phyloP scores from a whole-genome alignment of 2,797 vertebrate species.

The Hybognathus amarus region DNA sequence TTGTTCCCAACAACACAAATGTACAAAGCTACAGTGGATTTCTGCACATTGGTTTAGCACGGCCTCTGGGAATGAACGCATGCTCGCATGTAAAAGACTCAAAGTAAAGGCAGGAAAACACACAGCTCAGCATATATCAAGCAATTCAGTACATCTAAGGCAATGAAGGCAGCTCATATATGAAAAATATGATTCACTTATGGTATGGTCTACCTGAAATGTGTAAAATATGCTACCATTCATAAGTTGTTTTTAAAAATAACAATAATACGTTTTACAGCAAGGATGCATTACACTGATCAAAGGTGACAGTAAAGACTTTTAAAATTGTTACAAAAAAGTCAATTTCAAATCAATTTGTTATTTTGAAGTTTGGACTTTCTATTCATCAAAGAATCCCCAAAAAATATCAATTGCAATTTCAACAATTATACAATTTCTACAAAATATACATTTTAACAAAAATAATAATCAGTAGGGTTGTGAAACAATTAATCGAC shows the following conservation, averaged over 20 bases:
- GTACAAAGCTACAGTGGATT: neutral
- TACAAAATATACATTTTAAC: neutral
- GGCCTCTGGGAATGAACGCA: neutral
- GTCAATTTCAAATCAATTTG: neutral
- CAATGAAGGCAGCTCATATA: neutral
- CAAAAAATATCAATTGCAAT: neutral
- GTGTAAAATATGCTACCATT: neutral
- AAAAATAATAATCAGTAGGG: neutral
- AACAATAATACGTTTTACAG: neutral
- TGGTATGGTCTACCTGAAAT: neutral
- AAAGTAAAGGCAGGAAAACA: neutral
- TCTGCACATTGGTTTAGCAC: neutral
- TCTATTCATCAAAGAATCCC: neutral
- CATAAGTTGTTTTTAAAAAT: neutral
- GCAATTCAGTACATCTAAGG: neutral
- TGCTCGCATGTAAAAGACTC: neutral
- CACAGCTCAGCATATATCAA: neutral
- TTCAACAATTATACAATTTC: neutral
- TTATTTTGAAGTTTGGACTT: neutral
- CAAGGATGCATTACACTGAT: neutral
- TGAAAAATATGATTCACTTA: neutral
- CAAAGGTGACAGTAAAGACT: neutral
- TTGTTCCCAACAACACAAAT: neutral
- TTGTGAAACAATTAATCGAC: no score
- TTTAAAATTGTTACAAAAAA: neutral